Evolutionary conservation across 2,113 vertebrate genomes (phyloP), one percentile per base, ranked within the genome.

Genomic region (Dipodomys ordii): DNA sequence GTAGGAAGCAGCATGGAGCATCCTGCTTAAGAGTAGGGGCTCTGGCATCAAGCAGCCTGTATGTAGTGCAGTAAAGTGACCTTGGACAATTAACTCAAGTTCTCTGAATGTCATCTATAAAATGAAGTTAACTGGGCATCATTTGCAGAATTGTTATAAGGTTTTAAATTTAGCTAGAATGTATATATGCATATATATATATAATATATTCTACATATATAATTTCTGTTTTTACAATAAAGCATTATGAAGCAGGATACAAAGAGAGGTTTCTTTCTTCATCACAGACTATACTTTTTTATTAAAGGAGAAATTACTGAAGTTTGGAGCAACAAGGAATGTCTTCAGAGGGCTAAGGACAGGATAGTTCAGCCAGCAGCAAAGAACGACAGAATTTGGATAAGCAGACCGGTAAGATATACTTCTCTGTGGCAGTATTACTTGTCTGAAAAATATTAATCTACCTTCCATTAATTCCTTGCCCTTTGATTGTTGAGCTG

Each of bases 81-180:
- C 71, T 83, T 72, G 35, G 44, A n/a, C 27, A 82, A 94, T 57
- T 32, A 39, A 84, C 32, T 78, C 91, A 69, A 4, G 5, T 62
- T 62, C 49, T 80, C 76, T 64, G 74, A 76, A 62, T 88, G 53
- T 78, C 39, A 25, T 80, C 79, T 68, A 25, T 90, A 83, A 96
- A 77, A 87, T 19, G n/a, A 67, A 46, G 44, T 77, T 76, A 46
- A 39, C 84, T 16, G 71, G 44, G 64, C 11, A 57, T 18, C 72
- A 22, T 27, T 80, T 88, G 57, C 7, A 90, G n/a, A 83, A 72
- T 71, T 25, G 13, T 11, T n/a, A 9, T 1, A 65, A 69, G 57
- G 49, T 32, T 44, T 65, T 89, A 85, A 68, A 86, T 86, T 81
- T 64, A 74, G 1, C 82, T 71, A 87, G 64, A 94, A 57, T 39